Evolutionary conservation across 2,888 invertebrate genomes (phyloP).

Genomic region (Caenorhabditis imperialis): DNA sequence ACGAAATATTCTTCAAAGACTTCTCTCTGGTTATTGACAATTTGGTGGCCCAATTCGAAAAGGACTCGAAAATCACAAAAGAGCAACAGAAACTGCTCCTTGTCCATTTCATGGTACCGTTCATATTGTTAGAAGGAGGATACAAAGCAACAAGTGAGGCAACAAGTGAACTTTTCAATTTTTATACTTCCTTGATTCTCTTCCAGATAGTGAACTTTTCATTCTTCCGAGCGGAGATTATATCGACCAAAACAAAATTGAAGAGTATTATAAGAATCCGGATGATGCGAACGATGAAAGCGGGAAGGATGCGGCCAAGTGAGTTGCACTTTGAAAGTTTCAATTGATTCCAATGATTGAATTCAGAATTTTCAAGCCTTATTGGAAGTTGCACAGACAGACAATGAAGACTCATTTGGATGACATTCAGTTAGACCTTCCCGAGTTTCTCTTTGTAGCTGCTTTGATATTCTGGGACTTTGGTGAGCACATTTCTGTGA

Average conservation of each 20-base stretch:
- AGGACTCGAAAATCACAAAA: conserved; percentile 3
- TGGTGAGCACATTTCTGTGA: conserved; percentile 1
- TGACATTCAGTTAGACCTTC: conserved; percentile 38
- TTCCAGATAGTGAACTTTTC: conserved; percentile 38
- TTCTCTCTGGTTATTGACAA: conserved; percentile 28
- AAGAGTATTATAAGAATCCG: conserved; percentile 36
- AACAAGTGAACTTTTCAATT: not conserved
- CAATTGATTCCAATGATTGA: not conserved
- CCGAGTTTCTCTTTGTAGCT: conserved; percentile 29
- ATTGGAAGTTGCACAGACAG: conserved; percentile 30
- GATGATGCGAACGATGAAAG: conserved; percentile 30
- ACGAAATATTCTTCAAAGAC: conserved; percentile 26
- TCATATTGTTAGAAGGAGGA: conserved; percentile 25
- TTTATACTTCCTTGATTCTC: not conserved
- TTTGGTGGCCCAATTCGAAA: not conserved
- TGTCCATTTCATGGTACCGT: conserved; percentile 41
- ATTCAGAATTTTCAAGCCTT: conserved; percentile 39
- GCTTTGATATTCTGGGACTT: conserved; percentile 37
- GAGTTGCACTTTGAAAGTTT: not conserved
- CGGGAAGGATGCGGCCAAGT: conserved; percentile 31
- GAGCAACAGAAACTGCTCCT: conserved; percentile 38
- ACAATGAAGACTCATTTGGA: conserved; percentile 26
- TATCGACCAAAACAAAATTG: conserved; percentile 27
- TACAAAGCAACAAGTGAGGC: conserved; percentile 33
- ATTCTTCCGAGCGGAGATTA: conserved; percentile 33